Evolutionary conservation across 53 echinoderm and acorn worm species (phyloP), one percentile per base, ranked within the genome.

Genomic region (Arbacia lixula): DNA sequence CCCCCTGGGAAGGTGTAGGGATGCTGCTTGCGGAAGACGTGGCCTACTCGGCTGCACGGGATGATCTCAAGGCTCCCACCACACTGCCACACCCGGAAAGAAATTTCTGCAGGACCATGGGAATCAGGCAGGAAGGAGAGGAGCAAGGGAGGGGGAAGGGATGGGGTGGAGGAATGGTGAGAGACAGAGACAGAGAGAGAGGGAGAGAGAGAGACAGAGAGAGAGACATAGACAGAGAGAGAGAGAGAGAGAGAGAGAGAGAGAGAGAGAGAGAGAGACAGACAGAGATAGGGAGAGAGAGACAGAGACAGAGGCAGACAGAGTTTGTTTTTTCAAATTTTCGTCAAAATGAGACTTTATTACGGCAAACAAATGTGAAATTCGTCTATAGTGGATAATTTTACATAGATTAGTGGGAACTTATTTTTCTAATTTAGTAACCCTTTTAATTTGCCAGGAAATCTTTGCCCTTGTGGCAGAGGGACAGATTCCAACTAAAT

Each of bases 1-100:
- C 98, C 98, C 42, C 91, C 98, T 10, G 98, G 98, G 85, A 98
- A 98, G 76, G 95, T 94, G 84, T 98, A 98, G 10, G 98, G 98
- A 89, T 98, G 98, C 62, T 98, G 91, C 52, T 98, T 98, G 36
- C 98, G 93, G 90, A 98, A 98, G 62, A 98, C 98, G 32, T 98
- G 98, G 36, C 98, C 98, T 42, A 98, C 98, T 62, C 98, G 83
- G 55, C 98, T 98, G 41, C 98, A 98, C 11, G 98, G 98, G 86
- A 98, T 94, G 85, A 98, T 98, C 83, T 98, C 94, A 50, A 98
- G 87, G 65, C 90, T 89, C 39, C 98, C 98, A 4, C 98, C 98
- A 81, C 98, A 98, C 89, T 94, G 94, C 98, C 98, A 98, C 26
- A 92, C 94, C 27, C 98, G 81, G 86, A 98, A 98, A 43, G 98